A percentile compares a stretch with the other conserved stretches of the same genome.
These are phyloP conservation scores for Percopsis transmontana DNA, from an alignment of 2,113 vertebrate species.

Conservation along the genomic window DNA sequence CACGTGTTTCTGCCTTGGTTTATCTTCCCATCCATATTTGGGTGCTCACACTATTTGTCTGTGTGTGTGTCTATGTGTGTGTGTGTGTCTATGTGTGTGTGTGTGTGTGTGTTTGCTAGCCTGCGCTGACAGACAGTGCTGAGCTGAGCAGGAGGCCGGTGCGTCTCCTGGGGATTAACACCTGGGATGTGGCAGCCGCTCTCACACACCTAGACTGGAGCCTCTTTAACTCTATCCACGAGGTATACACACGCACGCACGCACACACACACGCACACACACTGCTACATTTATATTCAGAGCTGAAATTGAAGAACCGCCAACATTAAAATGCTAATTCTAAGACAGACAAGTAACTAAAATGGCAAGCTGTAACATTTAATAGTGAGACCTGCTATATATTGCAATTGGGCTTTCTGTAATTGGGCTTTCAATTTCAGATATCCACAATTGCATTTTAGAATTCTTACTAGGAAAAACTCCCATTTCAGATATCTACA, in stretches of 20 bases:
- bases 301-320: neutral
- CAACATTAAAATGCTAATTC: neutral
- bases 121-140: constrained; percentile 88
- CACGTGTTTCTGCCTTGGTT: neutral
- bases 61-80: constrained; percentile 12
- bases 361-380: too few species aligned
- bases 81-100: constrained; percentile 11
- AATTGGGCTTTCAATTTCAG: too few species aligned
- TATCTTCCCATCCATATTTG: neutral
- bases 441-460: too few species aligned
- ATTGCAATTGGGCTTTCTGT: too few species aligned
- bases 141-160: constrained; percentile 88
- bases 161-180: constrained; percentile 94
- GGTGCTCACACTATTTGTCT: neutral
- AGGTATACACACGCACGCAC: constrained; percentile 76
- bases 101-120: constrained; percentile 72
- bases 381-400: too few species aligned
- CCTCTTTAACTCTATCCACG: constrained; percentile 95
- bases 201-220: constrained; percentile 96
- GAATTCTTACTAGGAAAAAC: too few species aligned
- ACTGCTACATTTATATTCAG: neutral
- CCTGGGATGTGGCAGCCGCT: constrained; percentile 94
- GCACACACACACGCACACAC: constrained; percentile 3
- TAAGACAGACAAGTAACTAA: too few species aligned
- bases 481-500: too few species aligned